Evolutionary conservation across 2,888 invertebrate genomes (phyloP).

Genomic region (Drosophila engyochracea): DNA sequence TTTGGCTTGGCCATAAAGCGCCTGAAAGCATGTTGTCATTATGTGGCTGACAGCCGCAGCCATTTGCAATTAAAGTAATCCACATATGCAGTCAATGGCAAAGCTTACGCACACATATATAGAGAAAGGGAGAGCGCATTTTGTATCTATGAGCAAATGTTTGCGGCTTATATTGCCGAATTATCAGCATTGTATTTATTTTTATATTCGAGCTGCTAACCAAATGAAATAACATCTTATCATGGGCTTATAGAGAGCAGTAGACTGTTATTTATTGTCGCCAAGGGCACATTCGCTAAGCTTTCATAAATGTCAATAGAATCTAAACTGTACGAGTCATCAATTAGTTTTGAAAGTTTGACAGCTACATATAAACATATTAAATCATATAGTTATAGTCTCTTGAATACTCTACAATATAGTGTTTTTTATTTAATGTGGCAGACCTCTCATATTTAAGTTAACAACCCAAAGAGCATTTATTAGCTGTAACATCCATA

Average conservation of each 20-base stretch:
- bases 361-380: too few relatives aligned
- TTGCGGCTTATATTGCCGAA: conserved; percentile 61
- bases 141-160: conserved; percentile 26
- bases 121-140: conserved; percentile 16
- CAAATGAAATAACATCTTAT: conserved; percentile 56
- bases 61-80: conserved; percentile 73
- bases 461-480: not conserved
- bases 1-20: conserved; percentile 61
- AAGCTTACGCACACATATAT: conserved; percentile 34
- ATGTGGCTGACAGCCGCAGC: conserved; percentile 62
- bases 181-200: conserved; percentile 59
- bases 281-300: conserved; percentile 2
- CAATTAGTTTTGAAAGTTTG: conserved; percentile 17
- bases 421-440: too few relatives aligned
- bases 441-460: not conserved
- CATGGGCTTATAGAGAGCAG: conserved; percentile 12
- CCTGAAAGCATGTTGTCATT: conserved; percentile 74
- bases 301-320: conserved; percentile 20
- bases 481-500: not conserved
- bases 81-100: conserved; percentile 74
- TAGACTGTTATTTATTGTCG: conserved; percentile 1
- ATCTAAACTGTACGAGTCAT: conserved; percentile 13
- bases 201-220: conserved; percentile 46
- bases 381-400: not conserved
- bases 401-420: not conserved